Evolutionary conservation across 2,113 vertebrate species (phyloP), one percentile per base, ranked within the genome.

Genomic region (Dicerorhinus sumatrensis): DNA sequence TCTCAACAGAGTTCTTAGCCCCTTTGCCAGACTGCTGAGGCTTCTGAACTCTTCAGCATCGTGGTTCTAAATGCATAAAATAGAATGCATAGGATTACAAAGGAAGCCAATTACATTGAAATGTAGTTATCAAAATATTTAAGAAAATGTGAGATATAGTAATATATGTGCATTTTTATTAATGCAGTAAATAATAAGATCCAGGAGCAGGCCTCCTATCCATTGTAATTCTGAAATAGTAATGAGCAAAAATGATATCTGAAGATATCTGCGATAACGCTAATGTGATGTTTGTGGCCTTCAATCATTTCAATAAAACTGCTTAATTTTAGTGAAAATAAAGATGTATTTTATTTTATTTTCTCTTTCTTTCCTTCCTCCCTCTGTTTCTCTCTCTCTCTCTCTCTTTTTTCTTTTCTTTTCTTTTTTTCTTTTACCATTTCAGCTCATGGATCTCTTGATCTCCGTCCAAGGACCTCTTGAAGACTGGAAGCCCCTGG

Each of bases 321-420:
- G 60, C 42, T 58, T 96, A 17, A 46, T 58, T 88, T 65, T 81
- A 67, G 33, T 73, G 29, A 96, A 91, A 96, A 67, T 27, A 83
- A 92, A 95, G 46, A 11, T 33, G 17, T 18, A n/a, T 23, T 93
- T 60, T 51, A 48, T 46, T 56, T 23, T 91, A n/a, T 20, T 17
- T 48, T 27, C 6, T 29, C 18, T 10, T 25, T 29, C 11, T 0
- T 25, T 23, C 12, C 6, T 10, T 21, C 25, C 21, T 8, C 1
- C 63, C 25, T 46, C 48, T 23, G 56, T 20, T 54, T 4, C 46
- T 7, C 16, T 73, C 27, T 16, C 46, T 7, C 16, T 73, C 27
- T 16, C 42, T 42, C 42, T 42, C 39, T 39, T 39, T 39, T 39
- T 39, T 39, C 39, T 39, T 39, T 39, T 39, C 5, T 42, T 42